phyloP scores from a whole-genome alignment of 2,113 vertebrate genomes.

The Antennarius striatus region DNA sequence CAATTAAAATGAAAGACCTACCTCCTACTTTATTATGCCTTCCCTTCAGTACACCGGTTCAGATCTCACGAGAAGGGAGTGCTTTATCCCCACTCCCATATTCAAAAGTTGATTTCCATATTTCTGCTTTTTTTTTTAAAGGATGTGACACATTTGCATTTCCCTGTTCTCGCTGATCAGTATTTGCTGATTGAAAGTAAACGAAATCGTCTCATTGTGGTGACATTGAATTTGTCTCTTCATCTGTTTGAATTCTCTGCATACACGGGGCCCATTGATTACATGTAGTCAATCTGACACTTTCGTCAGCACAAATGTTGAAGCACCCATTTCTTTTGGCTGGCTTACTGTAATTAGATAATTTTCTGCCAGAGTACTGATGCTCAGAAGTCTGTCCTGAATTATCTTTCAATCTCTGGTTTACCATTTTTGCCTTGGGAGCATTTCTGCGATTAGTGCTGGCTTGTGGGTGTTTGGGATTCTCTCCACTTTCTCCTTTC shows the following conservation, averaged over 20 bases:
- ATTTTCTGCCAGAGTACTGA: conserved; percentile 56
- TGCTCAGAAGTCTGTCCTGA: conserved; percentile 66
- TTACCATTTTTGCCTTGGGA: conserved; percentile 74
- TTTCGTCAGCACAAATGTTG: conserved; percentile 77
- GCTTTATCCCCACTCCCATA: conserved; percentile 66
- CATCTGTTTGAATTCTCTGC: conserved; percentile 68
- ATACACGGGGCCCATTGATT: conserved; percentile 76
- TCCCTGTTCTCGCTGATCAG: conserved; percentile 74
- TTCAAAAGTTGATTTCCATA: conserved; percentile 79
- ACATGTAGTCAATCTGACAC: conserved; percentile 72
- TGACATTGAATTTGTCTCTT: conserved; percentile 76
- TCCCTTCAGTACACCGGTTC: conserved; percentile 71
- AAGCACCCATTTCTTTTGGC: conserved; percentile 33
- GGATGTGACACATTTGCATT: conserved; percentile 78
- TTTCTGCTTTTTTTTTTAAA: conserved; percentile 61
- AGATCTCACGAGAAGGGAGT: conserved; percentile 70
- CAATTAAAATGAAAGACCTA: conserved; percentile 82
- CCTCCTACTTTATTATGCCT: conserved; percentile 77
- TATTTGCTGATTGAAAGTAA: conserved; percentile 82
- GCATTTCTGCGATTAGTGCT: conserved; percentile 73
- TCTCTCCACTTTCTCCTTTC: conserved; percentile 35
- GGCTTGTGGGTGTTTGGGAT: conserved; percentile 62
- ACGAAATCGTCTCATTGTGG: conserved; percentile 75
- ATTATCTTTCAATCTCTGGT: conserved; percentile 75
- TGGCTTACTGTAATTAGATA: conserved; percentile 64